phyloP scores from a whole-genome alignment of 2,797 vertebrate species.

The Pseudomugil tenellus region DNA sequence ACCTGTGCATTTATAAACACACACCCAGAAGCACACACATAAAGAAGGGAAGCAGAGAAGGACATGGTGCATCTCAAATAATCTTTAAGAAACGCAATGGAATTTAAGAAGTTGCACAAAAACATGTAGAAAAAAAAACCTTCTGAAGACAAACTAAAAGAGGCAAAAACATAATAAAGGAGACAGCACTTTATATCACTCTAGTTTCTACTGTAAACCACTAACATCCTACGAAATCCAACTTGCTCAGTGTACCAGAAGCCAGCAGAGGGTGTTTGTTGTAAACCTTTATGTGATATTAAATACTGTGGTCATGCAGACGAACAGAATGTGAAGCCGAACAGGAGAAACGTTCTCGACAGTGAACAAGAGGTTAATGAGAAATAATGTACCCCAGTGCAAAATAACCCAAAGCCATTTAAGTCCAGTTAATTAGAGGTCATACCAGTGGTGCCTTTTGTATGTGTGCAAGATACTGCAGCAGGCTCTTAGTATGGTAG shows the following conservation, averaged over 20 bases:
- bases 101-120: neutral
- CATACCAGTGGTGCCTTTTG: constrained; percentile 93
- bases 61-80: neutral
- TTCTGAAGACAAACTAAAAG: neutral
- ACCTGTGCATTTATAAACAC: constrained; percentile 80
- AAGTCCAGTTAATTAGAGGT: constrained; percentile 42
- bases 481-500: constrained; percentile 95
- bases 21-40: neutral
- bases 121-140: neutral
- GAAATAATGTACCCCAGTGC: constrained; percentile 26
- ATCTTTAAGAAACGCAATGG: neutral
- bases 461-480: constrained; percentile 95
- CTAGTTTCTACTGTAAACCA: constrained; percentile 24
- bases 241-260: constrained; percentile 17
- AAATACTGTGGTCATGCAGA: constrained; percentile 35
- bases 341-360: constrained; percentile 12
- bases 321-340: constrained; percentile 29
- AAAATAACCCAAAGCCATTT: constrained; percentile 30
- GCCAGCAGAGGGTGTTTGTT: constrained; percentile 29
- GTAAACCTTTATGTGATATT: constrained; percentile 34
- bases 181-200: neutral
- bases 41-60: neutral
- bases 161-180: no score
- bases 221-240: constrained; percentile 29
- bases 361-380: constrained; percentile 24